Evolutionary conservation across 1,140 invertebrate species (phyloP).

Genomic region (Mactra quadrangularis): DNA sequence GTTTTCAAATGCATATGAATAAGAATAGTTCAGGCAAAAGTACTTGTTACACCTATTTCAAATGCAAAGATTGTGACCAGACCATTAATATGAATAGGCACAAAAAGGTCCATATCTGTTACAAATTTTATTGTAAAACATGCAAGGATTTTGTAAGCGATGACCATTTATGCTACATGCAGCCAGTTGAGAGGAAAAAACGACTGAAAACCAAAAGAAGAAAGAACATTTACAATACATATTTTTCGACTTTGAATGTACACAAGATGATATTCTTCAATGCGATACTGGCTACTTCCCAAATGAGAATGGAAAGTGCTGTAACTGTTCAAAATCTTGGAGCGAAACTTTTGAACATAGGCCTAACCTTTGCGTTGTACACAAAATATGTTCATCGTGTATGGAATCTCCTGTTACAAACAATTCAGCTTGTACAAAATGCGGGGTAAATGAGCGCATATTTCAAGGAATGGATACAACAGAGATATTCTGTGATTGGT

Average conservation of each 20-base stretch:
- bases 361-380: constrained; percentile 38
- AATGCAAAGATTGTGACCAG: too few relatives aligned
- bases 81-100: too few relatives aligned
- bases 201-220: neutral
- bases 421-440: neutral
- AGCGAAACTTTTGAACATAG: constrained; percentile 18
- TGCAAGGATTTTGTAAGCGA: too few relatives aligned
- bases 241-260: too few relatives aligned
- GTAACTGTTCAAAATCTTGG: constrained; percentile 2
- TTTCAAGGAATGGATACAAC: constrained; percentile 25
- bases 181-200: constrained; percentile 7
- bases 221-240: constrained; percentile 49
- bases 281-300: constrained; percentile 1
- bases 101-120: neutral
- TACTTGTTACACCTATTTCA: constrained; percentile 3
- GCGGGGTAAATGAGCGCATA: constrained; percentile 48
- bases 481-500: constrained; percentile 58
- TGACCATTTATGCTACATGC: neutral
- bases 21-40: neutral
- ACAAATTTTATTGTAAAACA: too few relatives aligned
- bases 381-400: constrained; percentile 20
- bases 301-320: neutral
- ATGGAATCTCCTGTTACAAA: neutral
- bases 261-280: constrained; percentile 45
- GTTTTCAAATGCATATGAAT: constrained; percentile 8